Conservation (phyloP, 2,113 vertebrate species). For the Nymphicus hollandicus region DNA sequence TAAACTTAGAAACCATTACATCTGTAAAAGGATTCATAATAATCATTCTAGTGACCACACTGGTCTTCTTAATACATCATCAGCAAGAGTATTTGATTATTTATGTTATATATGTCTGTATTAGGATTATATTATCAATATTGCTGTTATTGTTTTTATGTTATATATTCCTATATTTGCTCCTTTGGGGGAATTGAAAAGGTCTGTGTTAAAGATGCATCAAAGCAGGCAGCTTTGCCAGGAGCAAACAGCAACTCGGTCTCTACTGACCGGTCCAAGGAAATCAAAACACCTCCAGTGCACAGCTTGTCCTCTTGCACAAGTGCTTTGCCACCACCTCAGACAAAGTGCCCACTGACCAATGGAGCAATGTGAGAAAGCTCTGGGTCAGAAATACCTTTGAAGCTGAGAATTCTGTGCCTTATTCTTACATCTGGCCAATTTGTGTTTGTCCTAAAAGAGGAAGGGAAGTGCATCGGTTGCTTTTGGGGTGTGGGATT, state of each 20-base stretch:
- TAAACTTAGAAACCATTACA: not conserved
- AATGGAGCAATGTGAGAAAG: fast-evolving
- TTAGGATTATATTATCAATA: not conserved
- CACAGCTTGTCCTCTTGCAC: not conserved
- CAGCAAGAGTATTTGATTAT: not conserved
- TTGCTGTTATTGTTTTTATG: not conserved
- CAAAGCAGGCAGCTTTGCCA: not conserved
- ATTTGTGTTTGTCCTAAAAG: not conserved
- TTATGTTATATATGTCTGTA: not conserved
- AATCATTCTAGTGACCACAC: not conserved
- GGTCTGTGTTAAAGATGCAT: not conserved
- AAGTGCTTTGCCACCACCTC: not conserved
- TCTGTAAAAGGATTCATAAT: not conserved
- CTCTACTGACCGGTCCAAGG: not conserved
- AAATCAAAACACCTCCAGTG: not conserved
- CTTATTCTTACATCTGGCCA: not conserved
- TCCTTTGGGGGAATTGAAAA: not conserved
- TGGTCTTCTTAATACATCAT: not conserved
- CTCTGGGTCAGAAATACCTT: not conserved
- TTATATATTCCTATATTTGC: not conserved
- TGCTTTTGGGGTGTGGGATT: fast-evolving
- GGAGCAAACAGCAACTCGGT: not conserved
- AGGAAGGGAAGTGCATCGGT: fast-evolving
- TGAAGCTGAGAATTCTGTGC: not conserved
- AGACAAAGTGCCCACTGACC: not conserved